Base-by-base conservation (phyloP, 1,140 invertebrate genomes). In the Drosophila tsacasi region DNA sequence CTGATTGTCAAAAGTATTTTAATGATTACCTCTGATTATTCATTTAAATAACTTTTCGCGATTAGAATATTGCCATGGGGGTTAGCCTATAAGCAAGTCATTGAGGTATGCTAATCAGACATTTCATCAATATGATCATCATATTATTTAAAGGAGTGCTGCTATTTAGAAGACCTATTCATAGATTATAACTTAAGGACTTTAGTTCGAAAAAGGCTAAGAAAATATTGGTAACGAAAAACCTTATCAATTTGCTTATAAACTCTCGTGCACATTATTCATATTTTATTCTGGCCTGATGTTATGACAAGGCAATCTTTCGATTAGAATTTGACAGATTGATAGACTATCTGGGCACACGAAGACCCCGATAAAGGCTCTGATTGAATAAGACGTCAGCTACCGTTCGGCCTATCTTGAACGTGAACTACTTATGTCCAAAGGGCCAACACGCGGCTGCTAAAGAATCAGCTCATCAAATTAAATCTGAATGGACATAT, bases 401-500 rank as follows among this genome's bases (percentile, higher is more conserved):
- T 17, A 25, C 19, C 30, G 27, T n/a, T n/a, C 17, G 25, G 32
- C 21, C 30, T 42, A 73, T 74, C 44, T 12, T 30, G n/a, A 73
- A 73, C 55, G 67, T 74, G 30, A 61, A 61, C 19, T 37, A 57
- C 64, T 59, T 12, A 13, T 17, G 1, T 3, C 35, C 1, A 39
- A 55, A 47, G 69, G 40, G 40, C 46, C 75, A 39, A 39, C 54
- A 78, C 63, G 74, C 23, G 75, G 75, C 49, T 7, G 6, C 23
- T 9, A 25, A 54, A 57, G 35, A 37, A 77, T 40, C 55, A 52
- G 55, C 77, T 40, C 37, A 60, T 50, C 65, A 62, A 69, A 69
- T 55, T 54, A 42, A 47, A 25, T 32, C 30, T 19, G 58, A 75
- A 78, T 69, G 69, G 59, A 76, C 68, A 64, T 40, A 64, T 37